A percentile compares a stretch with the other conserved stretches of the same genome.
phyloP scores from a whole-genome alignment of 2,113 vertebrate species.

The Amblyopsis rosae region DNA sequence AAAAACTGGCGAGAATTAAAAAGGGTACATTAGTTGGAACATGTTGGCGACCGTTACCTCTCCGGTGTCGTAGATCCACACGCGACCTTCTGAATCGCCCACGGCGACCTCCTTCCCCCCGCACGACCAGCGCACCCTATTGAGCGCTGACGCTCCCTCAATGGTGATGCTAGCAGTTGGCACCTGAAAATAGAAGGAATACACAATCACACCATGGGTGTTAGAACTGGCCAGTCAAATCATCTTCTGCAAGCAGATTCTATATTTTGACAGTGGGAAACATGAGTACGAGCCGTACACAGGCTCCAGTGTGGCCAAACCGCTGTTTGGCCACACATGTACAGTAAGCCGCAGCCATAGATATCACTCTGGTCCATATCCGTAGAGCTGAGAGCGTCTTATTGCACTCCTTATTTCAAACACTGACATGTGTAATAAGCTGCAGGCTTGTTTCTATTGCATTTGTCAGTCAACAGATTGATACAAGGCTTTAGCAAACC shows the following conservation, averaged over 20 bases:
- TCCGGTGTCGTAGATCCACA: slow-evolving; percentile 98
- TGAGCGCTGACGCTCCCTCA: slow-evolving; percentile 93
- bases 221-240: background rate
- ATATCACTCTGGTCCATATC: background rate
- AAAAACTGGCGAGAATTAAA: background rate
- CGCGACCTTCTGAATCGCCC: slow-evolving; percentile 93
- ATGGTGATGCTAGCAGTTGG: slow-evolving; percentile 93
- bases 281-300: no score
- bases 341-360: no score
- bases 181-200: slow-evolving; percentile 75
- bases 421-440: background rate
- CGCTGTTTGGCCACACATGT: no score
- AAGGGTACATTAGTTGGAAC: no score
- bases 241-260: no score
- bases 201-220: background rate
- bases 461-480: background rate
- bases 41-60: slow-evolving; percentile 79
- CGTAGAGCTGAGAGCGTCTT: background rate
- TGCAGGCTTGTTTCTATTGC: background rate
- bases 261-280: no score
- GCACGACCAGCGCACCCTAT: slow-evolving; percentile 93
- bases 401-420: background rate
- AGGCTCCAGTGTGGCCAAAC: no score
- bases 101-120: slow-evolving; percentile 95
- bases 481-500: background rate